phyloP scores from a whole-genome alignment of 2,888 invertebrate species.

The Stratiomys singularior region DNA sequence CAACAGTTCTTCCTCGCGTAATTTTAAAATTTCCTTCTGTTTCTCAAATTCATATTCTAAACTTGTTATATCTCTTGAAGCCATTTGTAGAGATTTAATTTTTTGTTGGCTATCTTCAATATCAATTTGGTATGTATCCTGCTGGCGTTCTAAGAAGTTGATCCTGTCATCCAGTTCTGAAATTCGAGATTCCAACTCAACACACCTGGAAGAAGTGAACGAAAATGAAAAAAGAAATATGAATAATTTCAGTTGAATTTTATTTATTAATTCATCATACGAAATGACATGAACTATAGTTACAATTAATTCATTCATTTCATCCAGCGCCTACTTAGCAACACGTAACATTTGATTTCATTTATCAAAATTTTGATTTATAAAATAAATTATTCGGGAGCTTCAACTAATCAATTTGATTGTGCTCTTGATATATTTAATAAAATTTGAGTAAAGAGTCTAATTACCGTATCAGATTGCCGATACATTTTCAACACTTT shows the following conservation, averaged over 20 bases:
- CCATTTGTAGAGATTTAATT: constrained; percentile 28
- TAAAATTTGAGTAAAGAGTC: no score
- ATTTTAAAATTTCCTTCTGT: constrained; percentile 67
- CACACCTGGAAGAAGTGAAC: constrained; percentile 54
- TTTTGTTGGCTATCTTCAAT: constrained; percentile 47
- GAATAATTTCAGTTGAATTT: constrained; percentile 49
- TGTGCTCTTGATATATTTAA: no score
- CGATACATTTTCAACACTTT: no score
- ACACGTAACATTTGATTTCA: no score
- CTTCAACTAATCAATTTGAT: no score
- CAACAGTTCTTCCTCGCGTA: constrained; percentile 69
- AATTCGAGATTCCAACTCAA: constrained; percentile 44
- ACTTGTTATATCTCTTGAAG: constrained; percentile 58
- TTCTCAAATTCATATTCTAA: constrained; percentile 69
- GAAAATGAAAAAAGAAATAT: constrained; percentile 52
- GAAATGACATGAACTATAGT: no score
- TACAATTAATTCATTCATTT: not conserved
- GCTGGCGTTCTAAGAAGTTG: constrained; percentile 57
- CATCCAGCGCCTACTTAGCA: constrained; percentile 2
- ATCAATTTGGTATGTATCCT: constrained; percentile 49
- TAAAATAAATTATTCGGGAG: no score
- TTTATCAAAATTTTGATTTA: no score
- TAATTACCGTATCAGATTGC: no score
- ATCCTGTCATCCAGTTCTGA: constrained; percentile 54
- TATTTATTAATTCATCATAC: constrained; percentile 48